Evolutionary conservation across 2,797 vertebrate genomes (phyloP).

Genomic region (Triplophysa yarkandensis): DNA sequence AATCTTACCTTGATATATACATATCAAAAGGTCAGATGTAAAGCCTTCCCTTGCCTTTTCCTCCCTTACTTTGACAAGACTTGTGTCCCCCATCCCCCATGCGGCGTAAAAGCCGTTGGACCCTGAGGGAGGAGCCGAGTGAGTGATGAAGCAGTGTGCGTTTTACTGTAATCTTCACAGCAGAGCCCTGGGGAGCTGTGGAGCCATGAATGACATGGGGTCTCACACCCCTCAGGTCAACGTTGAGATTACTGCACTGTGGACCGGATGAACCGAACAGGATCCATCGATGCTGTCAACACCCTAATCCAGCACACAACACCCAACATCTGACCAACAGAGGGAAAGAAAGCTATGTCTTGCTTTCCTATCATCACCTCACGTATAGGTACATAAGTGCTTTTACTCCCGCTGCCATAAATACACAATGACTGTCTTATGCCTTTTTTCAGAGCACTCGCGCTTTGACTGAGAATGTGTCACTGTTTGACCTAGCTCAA

Average conservation of each 20-base stretch:
- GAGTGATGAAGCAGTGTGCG: slow-evolving; percentile 32
- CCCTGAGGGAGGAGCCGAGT: not conserved
- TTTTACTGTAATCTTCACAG: slow-evolving; percentile 36
- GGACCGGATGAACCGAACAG: slow-evolving; percentile 44
- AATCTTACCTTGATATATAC: not conserved
- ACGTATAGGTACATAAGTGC: not conserved
- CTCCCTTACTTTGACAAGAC: not conserved
- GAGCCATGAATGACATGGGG: slow-evolving; percentile 7
- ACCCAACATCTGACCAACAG: slow-evolving; percentile 14
- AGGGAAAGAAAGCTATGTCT: slow-evolving; percentile 19
- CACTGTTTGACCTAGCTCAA: slow-evolving; percentile 40
- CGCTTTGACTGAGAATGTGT: slow-evolving; percentile 21
- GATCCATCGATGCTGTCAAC: slow-evolving; percentile 62
- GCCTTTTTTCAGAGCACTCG: slow-evolving; percentile 38
- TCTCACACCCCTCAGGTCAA: not conserved
- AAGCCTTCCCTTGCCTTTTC: not conserved
- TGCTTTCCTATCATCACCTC: slow-evolving; percentile 19
- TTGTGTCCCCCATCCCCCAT: not conserved
- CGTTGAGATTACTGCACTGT: slow-evolving; percentile 41
- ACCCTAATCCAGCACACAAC: slow-evolving; percentile 48
- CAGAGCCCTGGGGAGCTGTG: slow-evolving; percentile 17
- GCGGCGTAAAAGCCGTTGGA: not conserved
- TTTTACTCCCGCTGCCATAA: slow-evolving; percentile 8
- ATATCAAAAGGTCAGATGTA: not conserved
- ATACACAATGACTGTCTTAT: slow-evolving; percentile 20